Percentiles rank a stretch among this genome's conserved stretches.
Evolutionary conservation across 2,113 vertebrate genomes (phyloP).

Genomic region (Aspidoscelis tigris): DNA sequence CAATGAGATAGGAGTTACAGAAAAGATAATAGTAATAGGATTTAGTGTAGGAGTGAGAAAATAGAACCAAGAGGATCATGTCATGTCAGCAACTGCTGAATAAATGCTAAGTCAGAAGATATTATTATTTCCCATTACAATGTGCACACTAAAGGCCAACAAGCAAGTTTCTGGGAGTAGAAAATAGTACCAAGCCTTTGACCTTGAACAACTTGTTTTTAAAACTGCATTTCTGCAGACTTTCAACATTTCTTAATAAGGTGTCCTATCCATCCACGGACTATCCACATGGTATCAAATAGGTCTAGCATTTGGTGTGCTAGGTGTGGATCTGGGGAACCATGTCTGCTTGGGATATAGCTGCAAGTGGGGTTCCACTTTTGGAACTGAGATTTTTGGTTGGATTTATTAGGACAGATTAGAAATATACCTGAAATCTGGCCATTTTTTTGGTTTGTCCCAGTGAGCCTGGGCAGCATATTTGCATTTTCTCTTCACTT

Average conservation of each 20-base stretch:
- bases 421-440: too few relatives aligned
- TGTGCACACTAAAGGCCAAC: neutral
- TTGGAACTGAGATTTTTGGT: too few relatives aligned
- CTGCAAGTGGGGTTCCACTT: too few relatives aligned
- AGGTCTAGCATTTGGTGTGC: too few relatives aligned
- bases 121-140: neutral
- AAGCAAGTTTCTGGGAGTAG: neutral
- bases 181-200: neutral
- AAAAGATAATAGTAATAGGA: conserved; percentile 62
- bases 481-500: too few relatives aligned
- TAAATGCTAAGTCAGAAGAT: conserved; percentile 8
- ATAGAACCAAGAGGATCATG: neutral
- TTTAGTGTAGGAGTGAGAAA: conserved; percentile 57
- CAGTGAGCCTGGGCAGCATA: too few relatives aligned
- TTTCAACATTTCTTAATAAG: neutral
- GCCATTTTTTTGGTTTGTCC: too few relatives aligned
- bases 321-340: too few relatives aligned
- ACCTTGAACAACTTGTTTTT: conserved; percentile 4
- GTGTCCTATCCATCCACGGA: neutral
- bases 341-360: too few relatives aligned
- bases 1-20: conserved; percentile 67
- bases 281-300: too few relatives aligned
- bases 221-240: neutral
- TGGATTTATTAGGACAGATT: too few relatives aligned
- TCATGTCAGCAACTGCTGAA: conserved; percentile 30